Base-by-base conservation (phyloP, 2,888 invertebrate species). In the Drosophila macrospina region DNA sequence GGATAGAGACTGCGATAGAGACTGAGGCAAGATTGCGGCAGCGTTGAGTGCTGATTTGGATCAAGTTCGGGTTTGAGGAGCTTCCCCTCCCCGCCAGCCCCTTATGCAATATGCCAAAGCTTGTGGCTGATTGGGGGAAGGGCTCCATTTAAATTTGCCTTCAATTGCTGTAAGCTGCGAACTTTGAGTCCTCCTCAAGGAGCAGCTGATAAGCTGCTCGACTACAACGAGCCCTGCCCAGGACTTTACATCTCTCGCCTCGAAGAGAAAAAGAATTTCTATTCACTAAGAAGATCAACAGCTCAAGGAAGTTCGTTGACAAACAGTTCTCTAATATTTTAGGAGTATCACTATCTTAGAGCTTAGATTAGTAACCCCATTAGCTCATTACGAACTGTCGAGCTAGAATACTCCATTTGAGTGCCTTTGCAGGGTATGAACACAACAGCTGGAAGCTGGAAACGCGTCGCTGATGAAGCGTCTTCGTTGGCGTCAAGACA, bases 131-230 rank as follows among this genome's bases (percentile, higher is more conserved):
- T n/a, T 26, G 26, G 30, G 15, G 13, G 2, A 24, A 15, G 28
- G 11, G 13, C 50, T 60, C 66, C 72, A 71, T 80, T 83, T 83
- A 69, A 80, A 80, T 83, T 74, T 78, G 66, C 62, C 80, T 71
- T 69, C 80, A 77, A 83, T 80, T 83, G 69, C 71, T 70, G 56
- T 52, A 52, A 74, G 55, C 59, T 67, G 64, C 37, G 55, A 78
- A 59, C 71, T 74, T 72, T 30, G 48, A 72, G 55, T 32, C 26
- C 51, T 41, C 4, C 8, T 30, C 32, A 39, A 20, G 13, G 7
- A n/a, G 16, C 11, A 28, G 8, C 4, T 7, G 10, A 32, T 28
- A 56, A 45, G 56, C 47, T 57, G 30, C 54, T 50, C 73, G 42
- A 41, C 61, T 34, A 3, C 36, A 10, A 24, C 13, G 34, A 37